Conservation (phyloP, 1,140 invertebrate species). For the Dendroctonus valens region DNA sequence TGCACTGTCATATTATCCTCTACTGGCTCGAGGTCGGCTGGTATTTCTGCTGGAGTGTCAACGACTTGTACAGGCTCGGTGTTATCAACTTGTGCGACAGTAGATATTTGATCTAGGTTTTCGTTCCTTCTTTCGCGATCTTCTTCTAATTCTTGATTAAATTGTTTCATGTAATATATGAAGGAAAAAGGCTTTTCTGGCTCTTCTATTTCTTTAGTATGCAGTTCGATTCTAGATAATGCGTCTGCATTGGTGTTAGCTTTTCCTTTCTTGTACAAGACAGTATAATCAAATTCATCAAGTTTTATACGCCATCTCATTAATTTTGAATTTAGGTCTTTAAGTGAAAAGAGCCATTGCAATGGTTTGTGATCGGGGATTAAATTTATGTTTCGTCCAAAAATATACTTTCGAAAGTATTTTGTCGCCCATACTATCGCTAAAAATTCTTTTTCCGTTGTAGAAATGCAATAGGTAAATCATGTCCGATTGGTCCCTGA, state of each 20-base stretch:
- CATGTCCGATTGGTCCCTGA: slow-evolving; percentile 17
- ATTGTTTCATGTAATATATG: not conserved
- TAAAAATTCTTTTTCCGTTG: slow-evolving; percentile 1
- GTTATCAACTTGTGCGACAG: not conserved
- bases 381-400: not conserved
- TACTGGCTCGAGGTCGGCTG: not conserved
- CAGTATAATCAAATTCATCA: not conserved
- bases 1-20: slow-evolving; percentile 9
- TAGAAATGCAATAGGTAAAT: slow-evolving; percentile 30
- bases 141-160: slow-evolving; percentile 1
- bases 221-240: not conserved
- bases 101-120: not conserved
- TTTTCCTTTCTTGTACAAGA: slow-evolving; percentile 1
- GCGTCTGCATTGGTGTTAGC: not conserved
- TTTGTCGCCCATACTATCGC: slow-evolving; percentile 15
- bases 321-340: slow-evolving; percentile 22
- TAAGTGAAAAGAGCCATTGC: slow-evolving; percentile 2
- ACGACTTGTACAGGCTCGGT: not conserved
- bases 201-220: not conserved
- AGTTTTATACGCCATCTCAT: slow-evolving; percentile 9
- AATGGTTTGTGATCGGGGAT: not conserved
- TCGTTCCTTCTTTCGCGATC: not conserved
- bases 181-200: not conserved
- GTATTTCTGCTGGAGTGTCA: not conserved
- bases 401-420: slow-evolving; percentile 21